Evolutionary conservation across 2,888 invertebrate genomes (phyloP), one percentile per base, ranked within the genome.

Genomic region (Melieria picta): DNA sequence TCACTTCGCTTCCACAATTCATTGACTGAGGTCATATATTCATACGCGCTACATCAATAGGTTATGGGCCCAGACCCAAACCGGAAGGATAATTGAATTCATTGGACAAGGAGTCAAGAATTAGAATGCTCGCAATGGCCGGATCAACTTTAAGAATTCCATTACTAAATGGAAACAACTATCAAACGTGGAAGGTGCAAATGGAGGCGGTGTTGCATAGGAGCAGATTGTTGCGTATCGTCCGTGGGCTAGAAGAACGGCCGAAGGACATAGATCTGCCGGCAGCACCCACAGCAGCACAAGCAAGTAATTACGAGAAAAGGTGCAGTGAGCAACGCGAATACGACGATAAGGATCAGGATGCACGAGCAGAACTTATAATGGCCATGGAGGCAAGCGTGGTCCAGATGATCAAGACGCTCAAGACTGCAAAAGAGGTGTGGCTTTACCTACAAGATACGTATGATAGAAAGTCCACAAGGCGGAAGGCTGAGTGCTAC

Each of bases 401-500:
- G n/a, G n/a, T n/a, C n/a, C 55, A 63, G 10, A n/a, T n/a, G 50
- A 73, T 66, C 3, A 73, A 71, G 56, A 55, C 62, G 7, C 56
- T 72, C n/a, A 71, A 64, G 47, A 50, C 67, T 1, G 73, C 74
- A 10, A 71, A 73, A 9, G 73, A 73, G 5, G 64, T 72, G 45
- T 76, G 73, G 74, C 13, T 70, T 7, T 74, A 71, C 13, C 50
- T 64, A 43, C 30, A 11, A 3, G 62, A 72, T 16, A 73, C 72
- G 0, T 76, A 71, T 30, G 74, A 75, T n/a, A 50, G 74, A 13
- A 73, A 71, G 42, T 70, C 68, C 47, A 62, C 71, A 73, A n/a
- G n/a, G n/a, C n/a, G n/a, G n/a, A n/a, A n/a, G n/a, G n/a, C n/a
- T n/a, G n/a, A n/a, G n/a, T n/a, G n/a, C n/a, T n/a, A n/a, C n/a